Percentiles rank a stretch among this genome's conserved stretches.
Evolutionary conservation across 2,113 vertebrate species (phyloP).

Genomic region (Microtus montanus): DNA sequence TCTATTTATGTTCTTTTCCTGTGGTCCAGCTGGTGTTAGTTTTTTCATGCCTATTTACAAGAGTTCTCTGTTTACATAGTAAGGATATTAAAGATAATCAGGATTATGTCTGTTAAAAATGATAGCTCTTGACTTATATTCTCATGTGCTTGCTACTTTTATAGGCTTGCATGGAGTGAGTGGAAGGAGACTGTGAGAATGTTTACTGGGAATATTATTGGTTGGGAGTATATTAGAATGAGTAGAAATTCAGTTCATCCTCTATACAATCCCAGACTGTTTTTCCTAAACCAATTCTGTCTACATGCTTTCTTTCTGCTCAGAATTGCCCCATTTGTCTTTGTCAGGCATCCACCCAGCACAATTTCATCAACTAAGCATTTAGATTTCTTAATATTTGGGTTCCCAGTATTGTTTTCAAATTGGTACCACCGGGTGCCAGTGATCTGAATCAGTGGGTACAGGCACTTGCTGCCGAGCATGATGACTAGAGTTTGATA

Average conservation of each 20-base stretch:
- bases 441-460: neutral
- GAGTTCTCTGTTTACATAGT: conserved; percentile 33
- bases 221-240: conserved; percentile 32
- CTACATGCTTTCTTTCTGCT: conserved; percentile 52
- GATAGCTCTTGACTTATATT: conserved; percentile 45
- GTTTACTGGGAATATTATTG: conserved; percentile 65
- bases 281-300: conserved; percentile 64
- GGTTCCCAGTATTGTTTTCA: conserved; percentile 20
- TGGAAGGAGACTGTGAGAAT: conserved; percentile 36
- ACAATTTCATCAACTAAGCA: conserved; percentile 45
- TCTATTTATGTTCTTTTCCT: conserved; percentile 30
- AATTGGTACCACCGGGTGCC: neutral
- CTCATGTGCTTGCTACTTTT: conserved; percentile 30
- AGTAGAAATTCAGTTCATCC: conserved; percentile 56
- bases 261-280: conserved; percentile 39
- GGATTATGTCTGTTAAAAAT: conserved; percentile 43
- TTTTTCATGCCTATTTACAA: conserved; percentile 64
- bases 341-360: conserved; percentile 39
- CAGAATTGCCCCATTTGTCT: conserved; percentile 56
- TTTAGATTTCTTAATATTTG: conserved; percentile 35
- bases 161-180: conserved; percentile 39
- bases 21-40: neutral
- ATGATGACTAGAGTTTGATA: neutral
- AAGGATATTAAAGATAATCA: conserved; percentile 39
- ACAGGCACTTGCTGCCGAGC: neutral